phyloP scores from a whole-genome alignment of 2,113 vertebrate species.

The Brachyhypopomus occidentalis region DNA sequence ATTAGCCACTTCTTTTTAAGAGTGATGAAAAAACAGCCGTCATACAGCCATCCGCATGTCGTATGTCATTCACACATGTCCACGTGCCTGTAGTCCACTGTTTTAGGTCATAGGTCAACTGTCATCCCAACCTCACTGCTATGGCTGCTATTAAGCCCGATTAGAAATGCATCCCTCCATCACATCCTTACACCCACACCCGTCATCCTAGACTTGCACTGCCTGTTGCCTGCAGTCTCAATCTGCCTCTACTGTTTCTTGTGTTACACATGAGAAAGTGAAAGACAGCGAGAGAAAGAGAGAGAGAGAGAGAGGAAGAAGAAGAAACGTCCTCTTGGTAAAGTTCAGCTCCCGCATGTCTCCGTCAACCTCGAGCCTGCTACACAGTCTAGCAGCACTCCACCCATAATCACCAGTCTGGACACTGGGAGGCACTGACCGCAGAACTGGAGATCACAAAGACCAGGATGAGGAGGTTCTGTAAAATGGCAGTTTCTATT shows the following conservation, averaged over 20 bases:
- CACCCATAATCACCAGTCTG: slow-evolving; percentile 61
- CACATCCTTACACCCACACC: not conserved
- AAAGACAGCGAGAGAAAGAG: not conserved
- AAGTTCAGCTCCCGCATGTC: slow-evolving; percentile 13
- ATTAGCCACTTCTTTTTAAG: slow-evolving; percentile 51
- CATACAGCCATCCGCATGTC: slow-evolving; percentile 14
- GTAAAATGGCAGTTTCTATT: slow-evolving; percentile 64
- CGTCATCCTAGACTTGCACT: slow-evolving; percentile 2
- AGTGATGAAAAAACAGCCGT: slow-evolving; percentile 49
- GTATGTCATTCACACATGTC: too few species aligned
- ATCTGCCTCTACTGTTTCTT: slow-evolving; percentile 28
- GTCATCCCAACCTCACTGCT: not conserved
- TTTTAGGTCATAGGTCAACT: not conserved
- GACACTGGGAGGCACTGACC: slow-evolving; percentile 54
- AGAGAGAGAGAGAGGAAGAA: not conserved
- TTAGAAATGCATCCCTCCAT: not conserved
- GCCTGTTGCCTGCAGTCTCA: slow-evolving; percentile 25
- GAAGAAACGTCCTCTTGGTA: slow-evolving; percentile 13
- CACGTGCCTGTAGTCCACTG: not conserved
- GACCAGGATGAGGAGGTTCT: slow-evolving; percentile 48
- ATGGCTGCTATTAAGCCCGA: not conserved
- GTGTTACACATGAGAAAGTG: slow-evolving; percentile 15
- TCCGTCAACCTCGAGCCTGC: slow-evolving; percentile 37
- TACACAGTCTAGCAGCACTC: slow-evolving; percentile 49
- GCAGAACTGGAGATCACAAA: slow-evolving; percentile 60